phyloP scores from a whole-genome alignment of 2,113 vertebrate genomes.

The Ammodytes dubius region DNA sequence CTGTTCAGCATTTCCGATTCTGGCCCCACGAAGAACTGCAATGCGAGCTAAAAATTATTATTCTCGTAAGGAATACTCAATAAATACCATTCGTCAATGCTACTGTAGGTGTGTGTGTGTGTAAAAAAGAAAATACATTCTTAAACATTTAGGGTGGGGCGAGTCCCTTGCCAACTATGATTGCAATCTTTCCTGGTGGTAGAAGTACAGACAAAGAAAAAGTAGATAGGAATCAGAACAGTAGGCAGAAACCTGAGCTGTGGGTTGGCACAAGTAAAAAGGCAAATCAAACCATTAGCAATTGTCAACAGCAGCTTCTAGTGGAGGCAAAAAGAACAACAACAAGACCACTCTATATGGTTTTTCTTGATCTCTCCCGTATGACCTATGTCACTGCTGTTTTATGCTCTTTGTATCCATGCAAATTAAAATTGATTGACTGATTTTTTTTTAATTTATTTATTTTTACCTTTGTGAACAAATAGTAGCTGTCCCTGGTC shows the following conservation, averaged over 20 bases:
- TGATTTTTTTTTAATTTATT: neutral
- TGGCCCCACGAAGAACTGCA: neutral
- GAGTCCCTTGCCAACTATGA: neutral
- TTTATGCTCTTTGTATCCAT: neutral
- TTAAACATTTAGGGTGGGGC: neutral
- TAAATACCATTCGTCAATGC: neutral
- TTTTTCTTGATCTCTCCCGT: neutral
- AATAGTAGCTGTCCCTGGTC: constrained; percentile 89
- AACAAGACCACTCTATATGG: neutral
- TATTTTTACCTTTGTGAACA: constrained; percentile 87
- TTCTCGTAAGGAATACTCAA: neutral
- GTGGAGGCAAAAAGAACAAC: constrained; percentile 27
- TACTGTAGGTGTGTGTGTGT: neutral
- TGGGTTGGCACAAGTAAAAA: neutral
- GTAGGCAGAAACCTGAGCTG: constrained; percentile 37
- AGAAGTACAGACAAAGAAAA: constrained; percentile 16
- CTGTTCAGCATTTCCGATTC: constrained; percentile 13
- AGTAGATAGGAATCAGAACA: constrained; percentile 39
- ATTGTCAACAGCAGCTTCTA: constrained; percentile 46
- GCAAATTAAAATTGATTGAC: neutral
- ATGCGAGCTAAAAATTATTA: neutral
- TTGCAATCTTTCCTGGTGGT: constrained; percentile 5
- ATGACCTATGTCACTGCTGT: neutral
- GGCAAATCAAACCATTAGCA: neutral
- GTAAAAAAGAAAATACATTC: neutral